phyloP scores from a whole-genome alignment of 1,140 invertebrate genomes.

The Hormaphis cornu region DNA sequence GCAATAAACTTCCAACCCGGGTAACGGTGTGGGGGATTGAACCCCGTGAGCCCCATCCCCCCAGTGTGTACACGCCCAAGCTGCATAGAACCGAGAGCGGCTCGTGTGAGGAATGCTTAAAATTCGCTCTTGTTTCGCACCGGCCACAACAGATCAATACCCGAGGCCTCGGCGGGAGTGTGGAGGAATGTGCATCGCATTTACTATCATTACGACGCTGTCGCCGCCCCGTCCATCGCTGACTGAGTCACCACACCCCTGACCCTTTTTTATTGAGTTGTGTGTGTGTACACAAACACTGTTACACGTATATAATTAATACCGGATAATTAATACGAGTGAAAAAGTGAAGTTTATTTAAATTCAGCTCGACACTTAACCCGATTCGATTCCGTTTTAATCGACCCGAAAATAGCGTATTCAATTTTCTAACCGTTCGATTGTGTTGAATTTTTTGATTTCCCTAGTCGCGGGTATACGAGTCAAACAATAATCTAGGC shows the following conservation, averaged over 20 bases:
- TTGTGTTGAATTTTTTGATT: no score
- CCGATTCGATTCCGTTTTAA: no score
- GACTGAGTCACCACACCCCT: conserved; percentile 26
- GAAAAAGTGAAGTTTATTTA: no score
- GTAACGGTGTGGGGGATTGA: background rate
- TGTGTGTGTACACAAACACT: background rate
- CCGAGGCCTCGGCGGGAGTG: conserved; percentile 6
- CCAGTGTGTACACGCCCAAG: no score
- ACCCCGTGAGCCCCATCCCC: no score
- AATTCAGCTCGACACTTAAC: no score
- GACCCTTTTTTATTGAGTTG: background rate
- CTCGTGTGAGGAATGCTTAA: background rate
- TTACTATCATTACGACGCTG: background rate
- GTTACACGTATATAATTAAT: background rate
- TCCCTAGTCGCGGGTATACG: no score
- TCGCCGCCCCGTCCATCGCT: background rate
- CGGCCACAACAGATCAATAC: conserved; percentile 31
- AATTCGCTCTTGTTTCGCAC: conserved; percentile 4
- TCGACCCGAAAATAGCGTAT: no score
- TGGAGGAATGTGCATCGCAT: conserved; percentile 10
- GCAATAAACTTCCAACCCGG: no score
- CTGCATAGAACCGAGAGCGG: background rate
- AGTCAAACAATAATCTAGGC: no score
- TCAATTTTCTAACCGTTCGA: no score
- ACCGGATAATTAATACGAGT: no score